A percentile compares a stretch with the other conserved stretches of the same genome.
Evolutionary conservation across 2,797 vertebrate species (phyloP).

Genomic region (Anolis apletophallus): DNA sequence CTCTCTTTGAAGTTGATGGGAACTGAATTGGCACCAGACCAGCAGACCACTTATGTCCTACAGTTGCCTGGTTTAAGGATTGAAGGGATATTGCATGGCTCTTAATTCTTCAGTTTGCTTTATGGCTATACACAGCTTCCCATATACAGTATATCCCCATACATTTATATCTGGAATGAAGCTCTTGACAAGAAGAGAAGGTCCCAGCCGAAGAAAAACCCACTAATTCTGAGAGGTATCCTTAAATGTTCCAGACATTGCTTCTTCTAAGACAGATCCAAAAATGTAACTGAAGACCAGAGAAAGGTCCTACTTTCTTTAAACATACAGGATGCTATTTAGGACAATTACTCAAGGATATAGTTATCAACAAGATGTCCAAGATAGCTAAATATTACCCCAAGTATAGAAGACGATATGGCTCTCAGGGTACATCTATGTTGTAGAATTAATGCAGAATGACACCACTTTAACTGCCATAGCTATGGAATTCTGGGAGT

Average conservation of each 20-base stretch:
- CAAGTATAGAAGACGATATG: no score
- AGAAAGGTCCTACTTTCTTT: background rate
- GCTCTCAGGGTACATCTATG: no score
- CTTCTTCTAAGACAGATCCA: background rate
- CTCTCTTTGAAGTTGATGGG: constrained; percentile 18
- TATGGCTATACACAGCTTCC: background rate
- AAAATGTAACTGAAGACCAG: background rate
- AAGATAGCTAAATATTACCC: background rate
- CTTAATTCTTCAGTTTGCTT: background rate
- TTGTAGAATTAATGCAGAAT: no score
- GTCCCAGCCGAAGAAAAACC: background rate
- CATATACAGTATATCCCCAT: background rate
- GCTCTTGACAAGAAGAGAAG: background rate
- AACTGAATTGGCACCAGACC: constrained; percentile 20
- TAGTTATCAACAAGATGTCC: no score
- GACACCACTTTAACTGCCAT: no score
- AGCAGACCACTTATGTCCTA: constrained; percentile 15
- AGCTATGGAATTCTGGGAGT: no score
- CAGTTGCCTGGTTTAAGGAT: background rate
- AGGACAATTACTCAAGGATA: background rate
- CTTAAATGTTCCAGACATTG: background rate
- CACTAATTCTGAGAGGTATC: background rate
- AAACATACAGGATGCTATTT: background rate
- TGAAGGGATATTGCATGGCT: constrained; percentile 5
- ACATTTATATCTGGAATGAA: background rate